These are phyloP conservation scores for Epinephelus lanceolatus DNA, from an alignment of 2,113 vertebrate species.

Conservation along the genomic window DNA sequence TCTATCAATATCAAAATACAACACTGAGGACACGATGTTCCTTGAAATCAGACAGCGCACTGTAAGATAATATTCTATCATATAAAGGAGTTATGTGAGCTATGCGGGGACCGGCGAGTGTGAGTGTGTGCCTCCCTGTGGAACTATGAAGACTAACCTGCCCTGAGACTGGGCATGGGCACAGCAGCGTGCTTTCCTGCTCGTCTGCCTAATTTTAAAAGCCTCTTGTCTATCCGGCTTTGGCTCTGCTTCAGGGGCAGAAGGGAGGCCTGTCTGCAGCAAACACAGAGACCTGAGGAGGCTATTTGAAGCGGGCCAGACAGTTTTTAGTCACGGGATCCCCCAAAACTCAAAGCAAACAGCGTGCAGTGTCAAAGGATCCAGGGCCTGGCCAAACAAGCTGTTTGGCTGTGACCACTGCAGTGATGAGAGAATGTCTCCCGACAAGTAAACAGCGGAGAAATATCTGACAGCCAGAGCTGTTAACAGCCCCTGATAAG, in stretches of 20 bases:
- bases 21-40: conserved; percentile 14
- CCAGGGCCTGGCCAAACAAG: conserved; percentile 60
- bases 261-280: conserved; percentile 49
- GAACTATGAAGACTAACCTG: conserved; percentile 57
- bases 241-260: conserved; percentile 40
- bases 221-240: conserved; percentile 47
- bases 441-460: conserved; percentile 67
- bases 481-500: conserved; percentile 80
- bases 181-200: conserved; percentile 45
- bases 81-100: conserved; percentile 51
- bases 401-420: conserved; percentile 43
- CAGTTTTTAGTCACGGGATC: conserved; percentile 59
- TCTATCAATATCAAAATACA: conserved; percentile 19
- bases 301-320: conserved; percentile 54
- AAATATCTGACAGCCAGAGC: conserved; percentile 73
- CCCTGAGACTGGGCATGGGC: conserved; percentile 26
- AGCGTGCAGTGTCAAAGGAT: conserved; percentile 54
- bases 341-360: conserved; percentile 63
- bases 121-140: conserved; percentile 60
- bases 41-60: conserved; percentile 17
- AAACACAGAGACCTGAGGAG: conserved; percentile 59
- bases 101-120: conserved; percentile 33
- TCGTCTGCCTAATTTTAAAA: conserved; percentile 52
- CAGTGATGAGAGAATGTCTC: conserved; percentile 67
- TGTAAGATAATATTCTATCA: conserved; percentile 55